phyloP scores from a whole-genome alignment of 2,113 vertebrate genomes.

The Brachypteracias leptosomus region DNA sequence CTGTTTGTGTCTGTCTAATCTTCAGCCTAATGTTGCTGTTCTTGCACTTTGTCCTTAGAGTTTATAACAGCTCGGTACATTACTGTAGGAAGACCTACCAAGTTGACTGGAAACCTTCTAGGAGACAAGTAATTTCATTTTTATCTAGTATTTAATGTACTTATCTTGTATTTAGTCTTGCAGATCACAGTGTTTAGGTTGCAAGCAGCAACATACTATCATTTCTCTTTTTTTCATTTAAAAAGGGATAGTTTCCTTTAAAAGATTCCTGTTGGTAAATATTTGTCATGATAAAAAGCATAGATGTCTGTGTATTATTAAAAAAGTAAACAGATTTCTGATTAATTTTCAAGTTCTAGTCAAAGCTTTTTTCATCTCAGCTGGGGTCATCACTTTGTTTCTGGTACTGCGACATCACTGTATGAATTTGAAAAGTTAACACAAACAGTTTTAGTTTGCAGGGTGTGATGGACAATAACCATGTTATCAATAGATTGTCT shows the following conservation, averaged over 20 bases:
- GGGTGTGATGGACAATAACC: fast-evolving
- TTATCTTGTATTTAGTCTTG: slow-evolving; percentile 66
- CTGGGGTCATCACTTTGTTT: background rate
- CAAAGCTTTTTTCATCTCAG: background rate
- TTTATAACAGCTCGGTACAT: background rate
- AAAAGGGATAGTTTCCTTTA: background rate
- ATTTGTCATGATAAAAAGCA: background rate
- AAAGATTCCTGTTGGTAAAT: slow-evolving; percentile 28
- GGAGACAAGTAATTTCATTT: background rate
- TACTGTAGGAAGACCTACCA: background rate
- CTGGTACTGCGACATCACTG: background rate
- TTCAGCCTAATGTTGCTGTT: background rate
- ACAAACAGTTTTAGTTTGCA: background rate
- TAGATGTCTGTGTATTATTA: background rate
- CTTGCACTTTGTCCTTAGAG: background rate
- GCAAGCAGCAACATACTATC: background rate
- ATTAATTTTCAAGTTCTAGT: background rate
- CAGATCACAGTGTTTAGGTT: slow-evolving; percentile 2
- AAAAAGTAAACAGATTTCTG: slow-evolving; percentile 8
- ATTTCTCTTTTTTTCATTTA: background rate
- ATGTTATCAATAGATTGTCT: background rate
- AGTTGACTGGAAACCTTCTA: background rate
- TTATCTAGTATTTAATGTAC: slow-evolving; percentile 22
- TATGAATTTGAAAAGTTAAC: background rate
- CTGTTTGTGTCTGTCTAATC: background rate